Percentiles rank a stretch among this genome's conserved stretches.
These are phyloP conservation scores for Petromus typicus DNA, from an alignment of 2,113 vertebrate genomes.

Conservation along the genomic window DNA sequence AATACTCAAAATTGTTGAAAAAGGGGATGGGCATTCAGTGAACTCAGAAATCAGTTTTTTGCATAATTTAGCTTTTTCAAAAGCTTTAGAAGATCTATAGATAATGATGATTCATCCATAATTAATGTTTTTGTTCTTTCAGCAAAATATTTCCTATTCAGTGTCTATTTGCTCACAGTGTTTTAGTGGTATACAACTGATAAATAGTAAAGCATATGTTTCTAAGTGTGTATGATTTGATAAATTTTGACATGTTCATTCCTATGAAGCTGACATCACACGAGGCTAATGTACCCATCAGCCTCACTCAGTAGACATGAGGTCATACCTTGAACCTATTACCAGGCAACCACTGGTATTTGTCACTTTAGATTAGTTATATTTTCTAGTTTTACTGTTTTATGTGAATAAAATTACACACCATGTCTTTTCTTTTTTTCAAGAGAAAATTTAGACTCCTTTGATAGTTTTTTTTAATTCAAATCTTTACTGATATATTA, in stretches of 20 bases:
- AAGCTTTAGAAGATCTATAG: not conserved
- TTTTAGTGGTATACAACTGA: not conserved
- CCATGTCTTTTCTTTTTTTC: not conserved
- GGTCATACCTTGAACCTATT: not conserved
- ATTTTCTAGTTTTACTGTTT: not conserved
- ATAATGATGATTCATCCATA: not conserved
- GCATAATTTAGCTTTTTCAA: not conserved
- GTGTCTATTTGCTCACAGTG: not conserved
- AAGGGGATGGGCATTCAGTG: not conserved
- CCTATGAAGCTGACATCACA: not conserved
- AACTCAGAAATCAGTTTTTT: conserved; percentile 16
- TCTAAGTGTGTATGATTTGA: not conserved
- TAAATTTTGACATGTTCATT: not conserved
- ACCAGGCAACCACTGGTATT: not conserved
- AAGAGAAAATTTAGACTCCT: too few relatives aligned
- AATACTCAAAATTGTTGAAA: not conserved
- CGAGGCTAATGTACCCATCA: not conserved
- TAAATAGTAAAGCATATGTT: not conserved
- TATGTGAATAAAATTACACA: not conserved
- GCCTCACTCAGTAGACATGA: not conserved
- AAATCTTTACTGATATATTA: too few relatives aligned
- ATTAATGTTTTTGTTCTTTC: not conserved
- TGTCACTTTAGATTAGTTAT: not conserved
- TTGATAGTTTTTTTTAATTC: too few relatives aligned
- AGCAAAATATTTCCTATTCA: not conserved